Evolutionary conservation across 2,797 vertebrate species (phyloP).

Genomic region (Orestias chungarensis): DNA sequence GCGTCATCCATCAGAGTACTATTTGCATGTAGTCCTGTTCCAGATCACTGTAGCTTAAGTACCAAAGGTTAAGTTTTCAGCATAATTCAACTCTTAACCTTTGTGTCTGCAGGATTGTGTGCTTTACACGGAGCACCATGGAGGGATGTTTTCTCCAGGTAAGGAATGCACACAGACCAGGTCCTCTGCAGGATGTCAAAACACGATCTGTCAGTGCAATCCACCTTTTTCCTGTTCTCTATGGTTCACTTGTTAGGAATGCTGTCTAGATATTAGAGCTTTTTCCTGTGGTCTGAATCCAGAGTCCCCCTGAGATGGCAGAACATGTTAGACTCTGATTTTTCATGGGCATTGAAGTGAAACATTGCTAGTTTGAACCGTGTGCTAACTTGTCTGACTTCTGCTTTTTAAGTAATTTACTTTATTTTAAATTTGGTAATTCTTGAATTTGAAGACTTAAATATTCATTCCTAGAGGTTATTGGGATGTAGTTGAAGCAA

Average conservation of each 20-base stretch:
- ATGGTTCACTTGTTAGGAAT: background rate
- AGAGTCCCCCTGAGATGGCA: background rate
- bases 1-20: background rate
- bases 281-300: background rate
- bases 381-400: background rate
- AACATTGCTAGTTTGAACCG: background rate
- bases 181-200: background rate
- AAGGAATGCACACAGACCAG: background rate
- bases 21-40: background rate
- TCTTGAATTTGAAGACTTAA: no score
- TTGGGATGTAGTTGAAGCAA: no score
- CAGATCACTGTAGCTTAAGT: background rate
- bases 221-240: background rate
- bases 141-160: background rate
- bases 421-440: background rate
- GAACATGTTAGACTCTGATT: background rate
- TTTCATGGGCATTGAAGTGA: background rate
- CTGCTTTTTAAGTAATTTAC: background rate
- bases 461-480: no score
- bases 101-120: background rate
- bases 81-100: background rate
- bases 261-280: background rate
- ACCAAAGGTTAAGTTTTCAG: slow-evolving; percentile 2
- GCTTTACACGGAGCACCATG: background rate
- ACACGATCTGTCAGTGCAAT: background rate